Evolutionary conservation across 2,888 invertebrate genomes (phyloP).

Genomic region (Catocala sponsa): DNA sequence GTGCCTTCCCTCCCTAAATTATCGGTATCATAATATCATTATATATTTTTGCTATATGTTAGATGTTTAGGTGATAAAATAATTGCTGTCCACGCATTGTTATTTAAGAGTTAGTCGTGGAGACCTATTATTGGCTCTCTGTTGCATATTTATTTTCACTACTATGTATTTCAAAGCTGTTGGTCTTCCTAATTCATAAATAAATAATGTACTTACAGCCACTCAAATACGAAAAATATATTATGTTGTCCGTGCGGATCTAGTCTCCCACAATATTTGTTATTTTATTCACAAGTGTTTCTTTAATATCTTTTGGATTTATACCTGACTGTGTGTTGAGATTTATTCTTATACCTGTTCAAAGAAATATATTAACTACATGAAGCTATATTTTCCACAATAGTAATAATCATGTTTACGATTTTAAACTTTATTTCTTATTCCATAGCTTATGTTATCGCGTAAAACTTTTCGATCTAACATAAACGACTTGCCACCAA

Average conservation of each 20-base stretch:
- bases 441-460: not conserved
- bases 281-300: slow-evolving; percentile 6
- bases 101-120: too few relatives aligned
- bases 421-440: not conserved
- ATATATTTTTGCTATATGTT: too few relatives aligned
- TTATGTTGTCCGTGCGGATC: not conserved
- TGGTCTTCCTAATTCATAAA: too few relatives aligned
- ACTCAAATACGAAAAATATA: slow-evolving; percentile 2
- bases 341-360: slow-evolving; percentile 8
- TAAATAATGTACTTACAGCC: not conserved
- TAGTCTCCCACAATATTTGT: slow-evolving; percentile 5
- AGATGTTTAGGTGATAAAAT: too few relatives aligned
- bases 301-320: slow-evolving; percentile 15
- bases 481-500: not conserved
- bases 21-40: not conserved
- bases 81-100: too few relatives aligned
- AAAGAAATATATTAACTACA: slow-evolving; percentile 2
- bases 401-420: not conserved
- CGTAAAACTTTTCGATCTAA: not conserved
- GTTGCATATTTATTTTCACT: too few relatives aligned
- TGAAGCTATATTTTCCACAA: not conserved
- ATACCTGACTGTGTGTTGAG: slow-evolving; percentile 2
- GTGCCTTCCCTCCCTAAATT: not conserved
- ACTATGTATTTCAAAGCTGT: too few relatives aligned
- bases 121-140: too few relatives aligned